These are phyloP conservation scores for Xanthia togata DNA, from an alignment of 2,888 invertebrate genomes.

Conservation along the genomic window DNA sequence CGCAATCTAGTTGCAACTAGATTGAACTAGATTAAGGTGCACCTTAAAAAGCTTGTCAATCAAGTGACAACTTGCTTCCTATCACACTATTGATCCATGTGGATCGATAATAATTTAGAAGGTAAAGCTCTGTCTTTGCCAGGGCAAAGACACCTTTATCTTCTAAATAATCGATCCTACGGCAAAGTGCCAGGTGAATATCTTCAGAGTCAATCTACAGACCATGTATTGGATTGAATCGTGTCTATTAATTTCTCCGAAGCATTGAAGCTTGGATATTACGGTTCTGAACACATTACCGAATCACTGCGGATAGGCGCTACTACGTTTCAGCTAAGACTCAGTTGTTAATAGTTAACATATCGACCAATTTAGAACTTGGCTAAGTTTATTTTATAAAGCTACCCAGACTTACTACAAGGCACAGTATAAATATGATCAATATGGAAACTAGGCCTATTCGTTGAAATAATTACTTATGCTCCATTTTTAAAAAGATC, in stretches of 20 bases:
- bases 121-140: too few species aligned
- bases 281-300: conserved; percentile 32
- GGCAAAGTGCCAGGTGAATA: conserved; percentile 37
- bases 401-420: not conserved
- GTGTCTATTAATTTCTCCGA: conserved; percentile 47
- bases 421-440: too few species aligned
- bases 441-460: too few species aligned
- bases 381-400: not conserved
- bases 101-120: too few species aligned
- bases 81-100: not conserved
- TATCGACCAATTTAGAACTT: not conserved
- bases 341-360: not conserved
- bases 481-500: too few species aligned
- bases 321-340: conserved; percentile 1
- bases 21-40: too few species aligned
- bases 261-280: conserved; percentile 40
- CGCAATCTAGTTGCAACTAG: not conserved
- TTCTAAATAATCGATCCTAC: conserved; percentile 8
- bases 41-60: not conserved
- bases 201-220: conserved; percentile 17
- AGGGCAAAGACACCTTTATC: not conserved
- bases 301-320: conserved; percentile 15
- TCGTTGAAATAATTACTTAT: too few species aligned
- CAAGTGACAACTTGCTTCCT: not conserved
- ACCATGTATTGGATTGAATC: conserved; percentile 23